Evolutionary conservation across 2,113 vertebrate genomes (phyloP).

Genomic region (Sturnus vulgaris): DNA sequence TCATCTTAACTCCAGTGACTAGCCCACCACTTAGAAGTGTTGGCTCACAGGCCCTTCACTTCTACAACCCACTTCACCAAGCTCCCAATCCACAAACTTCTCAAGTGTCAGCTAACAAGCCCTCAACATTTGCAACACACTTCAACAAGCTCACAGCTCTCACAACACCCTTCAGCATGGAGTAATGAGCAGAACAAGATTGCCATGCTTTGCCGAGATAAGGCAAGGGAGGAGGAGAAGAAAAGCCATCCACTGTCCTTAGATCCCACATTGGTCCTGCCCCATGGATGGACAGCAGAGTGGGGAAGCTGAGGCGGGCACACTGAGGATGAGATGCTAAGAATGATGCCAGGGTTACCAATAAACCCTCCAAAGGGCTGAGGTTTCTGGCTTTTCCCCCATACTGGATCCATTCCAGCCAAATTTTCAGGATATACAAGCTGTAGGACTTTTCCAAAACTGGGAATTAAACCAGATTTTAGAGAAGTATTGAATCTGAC

Average conservation of each 20-base stretch:
- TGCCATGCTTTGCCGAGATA: neutral
- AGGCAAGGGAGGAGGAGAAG: neutral
- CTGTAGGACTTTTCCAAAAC: neutral
- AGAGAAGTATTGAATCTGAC: neutral
- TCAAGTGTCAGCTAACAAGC: neutral
- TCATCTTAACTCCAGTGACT: neutral
- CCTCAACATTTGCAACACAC: neutral
- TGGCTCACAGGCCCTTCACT: neutral
- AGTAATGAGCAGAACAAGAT: neutral
- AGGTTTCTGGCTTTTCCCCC: no score
- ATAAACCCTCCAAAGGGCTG: no score
- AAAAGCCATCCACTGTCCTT: fast-evolving
- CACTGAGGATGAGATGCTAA: no score
- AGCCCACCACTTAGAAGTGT: neutral
- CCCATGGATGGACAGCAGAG: neutral
- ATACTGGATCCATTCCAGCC: no score
- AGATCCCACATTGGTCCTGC: fast-evolving
- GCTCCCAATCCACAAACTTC: neutral
- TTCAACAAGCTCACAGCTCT: neutral
- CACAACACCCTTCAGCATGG: neutral
- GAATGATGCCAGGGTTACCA: no score
- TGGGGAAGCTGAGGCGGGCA: neutral
- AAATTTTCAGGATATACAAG: neutral
- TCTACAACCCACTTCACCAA: neutral
- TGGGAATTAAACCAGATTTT: neutral